Conservation (phyloP, 2,888 invertebrate genomes). For the Eupithecia insigniata region DNA sequence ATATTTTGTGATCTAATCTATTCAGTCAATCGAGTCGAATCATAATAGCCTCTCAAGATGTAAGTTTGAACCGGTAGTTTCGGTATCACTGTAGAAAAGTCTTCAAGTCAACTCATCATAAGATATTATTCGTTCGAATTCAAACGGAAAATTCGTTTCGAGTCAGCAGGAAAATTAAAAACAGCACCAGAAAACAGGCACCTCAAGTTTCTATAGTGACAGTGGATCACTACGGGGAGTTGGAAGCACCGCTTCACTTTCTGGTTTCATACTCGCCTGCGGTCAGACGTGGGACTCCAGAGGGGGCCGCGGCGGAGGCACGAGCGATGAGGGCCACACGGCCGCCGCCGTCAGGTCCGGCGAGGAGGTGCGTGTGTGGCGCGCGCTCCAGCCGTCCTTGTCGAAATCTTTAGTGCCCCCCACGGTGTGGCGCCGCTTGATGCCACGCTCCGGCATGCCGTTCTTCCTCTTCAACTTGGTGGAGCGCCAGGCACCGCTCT, state of each 20-base stretch:
- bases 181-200: conserved; percentile 56
- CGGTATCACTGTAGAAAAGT: conserved; percentile 48
- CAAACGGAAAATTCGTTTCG: conserved; percentile 52
- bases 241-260: conserved; percentile 20
- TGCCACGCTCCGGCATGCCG: conserved; percentile 91
- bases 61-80: conserved; percentile 62
- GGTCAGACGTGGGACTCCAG: conserved; percentile 61
- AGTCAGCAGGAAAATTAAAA: conserved; percentile 54
- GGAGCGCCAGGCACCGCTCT: conserved; percentile 81
- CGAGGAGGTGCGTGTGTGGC: conserved; percentile 85
- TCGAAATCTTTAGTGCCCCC: conserved; percentile 95
- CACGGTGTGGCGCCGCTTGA: conserved; percentile 95
- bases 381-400: conserved; percentile 85
- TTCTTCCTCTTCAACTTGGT: conserved; percentile 89
- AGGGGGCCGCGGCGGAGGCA: conserved; percentile 66
- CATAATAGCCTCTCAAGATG: conserved; percentile 80
- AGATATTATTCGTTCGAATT: conserved; percentile 43
- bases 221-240: conserved; percentile 10
- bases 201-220: conserved; percentile 48
- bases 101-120: conserved; percentile 53
- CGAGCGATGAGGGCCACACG: conserved; percentile 64
- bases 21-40: conserved; percentile 82
- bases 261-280: conserved; percentile 20
- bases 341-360: conserved; percentile 79
- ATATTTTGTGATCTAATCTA: conserved; percentile 80